Evolutionary conservation across 2,888 invertebrate genomes (phyloP), one percentile per base, ranked within the genome.

Genomic region (Pristionchus exspectatus): DNA sequence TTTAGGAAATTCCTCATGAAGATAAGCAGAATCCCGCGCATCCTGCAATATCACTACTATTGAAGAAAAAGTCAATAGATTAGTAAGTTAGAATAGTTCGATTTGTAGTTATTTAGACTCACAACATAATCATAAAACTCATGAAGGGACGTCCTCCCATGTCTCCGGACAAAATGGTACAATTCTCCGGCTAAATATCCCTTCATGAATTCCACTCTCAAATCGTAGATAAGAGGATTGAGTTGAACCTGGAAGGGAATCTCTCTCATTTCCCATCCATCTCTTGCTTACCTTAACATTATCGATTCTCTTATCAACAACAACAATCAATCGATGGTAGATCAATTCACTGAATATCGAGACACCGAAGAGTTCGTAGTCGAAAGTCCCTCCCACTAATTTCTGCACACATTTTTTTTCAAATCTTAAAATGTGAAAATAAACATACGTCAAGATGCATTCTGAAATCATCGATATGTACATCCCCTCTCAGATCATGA

Each of bases 1-100:
- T 10, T 74, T 74, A 24, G 74, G 74, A 33, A 74, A 74, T 38
- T 74, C 21, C 16, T 74, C 74, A 74, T 74, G 74, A 38, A 74
- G 74, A 24, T 21, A 74, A 16, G 7, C 3, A 4, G 38, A 74
- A 18, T 74, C 74, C 5, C 18, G 38, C 21, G 9, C 30, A 74
- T 74, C 74, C 72, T 66, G 66, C 66, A 24, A 66, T 66, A 21
- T 72, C 33, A 30, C 14, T 30, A 72, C 72, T 18, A 2, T 33
- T 72, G 12, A 33, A 3, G 44, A 66, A 66, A 38, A 38, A 38
- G 38, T 38, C 38, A 38, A 38, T 38, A 38, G 38, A 38, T 38
- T 38, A 3, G 38, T 38, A 38, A 38, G 38, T 38, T 38, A 38
- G 74, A 74, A 74, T 2, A 69, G 14, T n/a, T 21, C 24, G 66